These are phyloP conservation scores for Xenopus laevis DNA, from an alignment of 2,113 vertebrate species.

Conservation along the genomic window DNA sequence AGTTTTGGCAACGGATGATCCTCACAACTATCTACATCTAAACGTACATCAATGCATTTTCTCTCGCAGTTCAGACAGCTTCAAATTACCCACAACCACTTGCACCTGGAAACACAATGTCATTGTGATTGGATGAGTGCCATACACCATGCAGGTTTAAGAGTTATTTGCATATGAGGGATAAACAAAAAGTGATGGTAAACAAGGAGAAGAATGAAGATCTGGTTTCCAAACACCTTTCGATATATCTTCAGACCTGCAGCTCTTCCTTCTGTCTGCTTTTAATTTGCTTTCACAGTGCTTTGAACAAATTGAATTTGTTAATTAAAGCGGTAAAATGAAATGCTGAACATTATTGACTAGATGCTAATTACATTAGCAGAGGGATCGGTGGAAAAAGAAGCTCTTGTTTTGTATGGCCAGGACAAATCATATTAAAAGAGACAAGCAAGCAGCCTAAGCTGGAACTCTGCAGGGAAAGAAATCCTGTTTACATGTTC, in stretches of 20 bases:
- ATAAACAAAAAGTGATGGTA: constrained; percentile 24
- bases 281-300: constrained; percentile 99
- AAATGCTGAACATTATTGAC: constrained; percentile 99
- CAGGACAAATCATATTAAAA: constrained; percentile 89
- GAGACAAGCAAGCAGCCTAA: constrained; percentile 66
- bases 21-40: too few species aligned
- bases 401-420: constrained; percentile 83
- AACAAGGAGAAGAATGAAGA: constrained; percentile 60
- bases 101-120: too few species aligned
- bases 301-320: constrained; percentile 99
- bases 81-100: too few species aligned
- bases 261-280: constrained; percentile 85
- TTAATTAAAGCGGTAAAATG: constrained; percentile 99
- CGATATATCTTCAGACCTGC: constrained; percentile 75
- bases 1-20: too few species aligned
- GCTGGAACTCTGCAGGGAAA: constrained; percentile 68
- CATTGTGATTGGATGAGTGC: background rate
- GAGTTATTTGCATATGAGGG: constrained; percentile 10
- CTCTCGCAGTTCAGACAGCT: too few species aligned
- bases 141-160: background rate
- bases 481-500: constrained; percentile 59
- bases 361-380: constrained; percentile 98
- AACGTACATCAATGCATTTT: too few species aligned
- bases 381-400: constrained; percentile 76
- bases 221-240: constrained; percentile 88